Evolutionary conservation across 2,888 invertebrate species (phyloP).

Genomic region (Meliscaeva auricollis): DNA sequence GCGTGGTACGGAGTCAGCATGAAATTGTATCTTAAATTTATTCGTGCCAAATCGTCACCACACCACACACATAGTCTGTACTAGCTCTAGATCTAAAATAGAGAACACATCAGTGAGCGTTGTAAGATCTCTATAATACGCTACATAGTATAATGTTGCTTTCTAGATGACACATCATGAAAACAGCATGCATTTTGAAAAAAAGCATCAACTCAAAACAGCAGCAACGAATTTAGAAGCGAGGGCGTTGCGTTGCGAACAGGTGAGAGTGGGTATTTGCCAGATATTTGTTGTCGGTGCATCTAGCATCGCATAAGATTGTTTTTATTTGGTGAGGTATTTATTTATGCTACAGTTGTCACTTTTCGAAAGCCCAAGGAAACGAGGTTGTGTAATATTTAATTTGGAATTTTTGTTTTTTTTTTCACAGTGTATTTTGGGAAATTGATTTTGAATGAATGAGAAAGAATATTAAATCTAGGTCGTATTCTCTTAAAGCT

Average conservation of each 20-base stretch:
- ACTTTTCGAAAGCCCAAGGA: constrained; percentile 52
- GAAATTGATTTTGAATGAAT: not conserved
- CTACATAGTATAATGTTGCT: constrained; percentile 19
- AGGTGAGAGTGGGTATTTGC: constrained; percentile 68
- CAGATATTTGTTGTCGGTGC: constrained; percentile 38
- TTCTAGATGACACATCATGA: constrained; percentile 24
- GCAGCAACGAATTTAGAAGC: constrained; percentile 29
- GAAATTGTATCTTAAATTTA: constrained; percentile 67
- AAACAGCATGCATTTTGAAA: constrained; percentile 53
- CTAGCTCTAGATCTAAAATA: constrained; percentile 63
- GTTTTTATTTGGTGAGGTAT: constrained; percentile 43
- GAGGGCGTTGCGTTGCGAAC: constrained; percentile 63
- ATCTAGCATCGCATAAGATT: constrained; percentile 34
- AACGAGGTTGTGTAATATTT: constrained; percentile 50
- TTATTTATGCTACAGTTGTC: constrained; percentile 57
- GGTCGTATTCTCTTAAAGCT: not conserved
- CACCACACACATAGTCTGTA: constrained; percentile 67
- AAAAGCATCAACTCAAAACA: constrained; percentile 34
- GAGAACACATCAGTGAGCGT: constrained; percentile 54
- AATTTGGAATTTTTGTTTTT: not conserved
- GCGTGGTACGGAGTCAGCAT: constrained; percentile 59
- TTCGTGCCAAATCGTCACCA: constrained; percentile 73
- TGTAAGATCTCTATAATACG: constrained; percentile 49
- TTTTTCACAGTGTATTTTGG: not conserved
- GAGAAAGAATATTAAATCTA: not conserved